Conservation (phyloP, 1,140 invertebrate genomes). For the Drosophila bocki region DNA sequence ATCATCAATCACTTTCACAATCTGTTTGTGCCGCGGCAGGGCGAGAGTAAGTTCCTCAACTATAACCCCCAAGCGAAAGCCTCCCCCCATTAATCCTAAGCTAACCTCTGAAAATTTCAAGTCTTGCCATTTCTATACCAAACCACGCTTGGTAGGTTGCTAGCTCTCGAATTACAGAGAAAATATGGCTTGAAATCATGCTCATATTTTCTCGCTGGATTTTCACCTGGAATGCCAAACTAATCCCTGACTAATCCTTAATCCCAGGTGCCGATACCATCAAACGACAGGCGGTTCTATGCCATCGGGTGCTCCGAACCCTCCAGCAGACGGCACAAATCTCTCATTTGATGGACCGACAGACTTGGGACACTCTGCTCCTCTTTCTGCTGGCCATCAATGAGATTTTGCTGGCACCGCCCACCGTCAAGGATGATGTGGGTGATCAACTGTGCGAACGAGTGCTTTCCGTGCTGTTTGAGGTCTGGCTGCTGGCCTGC, state of each 20-base stretch:
- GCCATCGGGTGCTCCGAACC: constrained; percentile 96
- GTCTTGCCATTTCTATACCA: constrained; percentile 95
- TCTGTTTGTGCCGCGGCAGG: constrained; percentile 96
- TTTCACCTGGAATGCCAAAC: too few relatives aligned
- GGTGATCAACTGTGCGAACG: constrained; percentile 97
- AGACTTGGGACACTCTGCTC: constrained; percentile 96
- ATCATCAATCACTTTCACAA: constrained; percentile 98
- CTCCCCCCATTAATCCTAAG: constrained; percentile 3
- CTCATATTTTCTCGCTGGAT: background rate
- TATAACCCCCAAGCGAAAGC: background rate
- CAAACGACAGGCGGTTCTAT: constrained; percentile 96
- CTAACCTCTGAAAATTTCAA: constrained; percentile 85
- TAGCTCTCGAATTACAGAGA: constrained; percentile 15
- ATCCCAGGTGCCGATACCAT: constrained; percentile 92
- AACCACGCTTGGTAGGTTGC: constrained; percentile 92
- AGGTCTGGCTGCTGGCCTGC: constrained; percentile 97
- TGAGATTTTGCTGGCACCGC: constrained; percentile 95
- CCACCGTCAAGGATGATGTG: constrained; percentile 96
- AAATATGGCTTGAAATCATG: background rate
- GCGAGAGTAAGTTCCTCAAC: constrained; percentile 90
- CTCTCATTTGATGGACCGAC: constrained; percentile 91
- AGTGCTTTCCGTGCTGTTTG: constrained; percentile 96
- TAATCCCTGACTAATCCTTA: background rate
- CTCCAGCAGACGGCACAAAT: constrained; percentile 94
- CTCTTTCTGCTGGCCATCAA: constrained; percentile 97